Percentiles rank a stretch among this genome's conserved stretches.
Evolutionary conservation across 2,888 invertebrate genomes (phyloP).

Genomic region (Teleogryllus oceanicus): DNA sequence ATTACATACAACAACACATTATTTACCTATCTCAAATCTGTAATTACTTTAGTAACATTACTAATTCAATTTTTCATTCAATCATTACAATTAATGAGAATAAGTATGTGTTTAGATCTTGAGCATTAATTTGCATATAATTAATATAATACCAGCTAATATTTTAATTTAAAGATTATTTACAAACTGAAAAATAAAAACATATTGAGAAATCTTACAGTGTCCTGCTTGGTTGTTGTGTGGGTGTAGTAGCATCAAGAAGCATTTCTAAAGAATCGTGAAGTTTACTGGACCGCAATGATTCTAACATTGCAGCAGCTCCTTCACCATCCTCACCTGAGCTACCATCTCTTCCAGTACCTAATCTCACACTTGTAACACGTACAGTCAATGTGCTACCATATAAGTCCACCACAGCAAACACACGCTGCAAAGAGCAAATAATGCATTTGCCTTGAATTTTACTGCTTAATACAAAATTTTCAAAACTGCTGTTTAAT

Average conservation of each 20-base stretch:
- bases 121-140: not conserved
- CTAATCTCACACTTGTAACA: constrained; percentile 53
- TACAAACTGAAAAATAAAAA: not conserved
- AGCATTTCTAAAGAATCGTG: constrained; percentile 41
- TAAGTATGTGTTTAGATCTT: not conserved
- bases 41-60: not conserved
- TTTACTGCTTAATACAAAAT: too few species aligned
- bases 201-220: constrained; percentile 26
- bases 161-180: not conserved
- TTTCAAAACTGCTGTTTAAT: too few species aligned
- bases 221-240: constrained; percentile 28
- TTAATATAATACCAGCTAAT: not conserved
- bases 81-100: too few species aligned
- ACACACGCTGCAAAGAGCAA: constrained; percentile 60
- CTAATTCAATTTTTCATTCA: too few species aligned
- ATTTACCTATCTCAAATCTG: not conserved
- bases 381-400: constrained; percentile 75
- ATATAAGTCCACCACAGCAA: constrained; percentile 77
- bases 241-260: constrained; percentile 33
- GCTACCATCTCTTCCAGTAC: constrained; percentile 49
- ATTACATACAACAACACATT: too few species aligned
- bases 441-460: too few species aligned
- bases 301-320: constrained; percentile 32
- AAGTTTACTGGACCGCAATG: constrained; percentile 36
- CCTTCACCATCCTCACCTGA: not conserved